Conservation (phyloP, 2,888 invertebrate species). For the Drosophila meridiana region DNA sequence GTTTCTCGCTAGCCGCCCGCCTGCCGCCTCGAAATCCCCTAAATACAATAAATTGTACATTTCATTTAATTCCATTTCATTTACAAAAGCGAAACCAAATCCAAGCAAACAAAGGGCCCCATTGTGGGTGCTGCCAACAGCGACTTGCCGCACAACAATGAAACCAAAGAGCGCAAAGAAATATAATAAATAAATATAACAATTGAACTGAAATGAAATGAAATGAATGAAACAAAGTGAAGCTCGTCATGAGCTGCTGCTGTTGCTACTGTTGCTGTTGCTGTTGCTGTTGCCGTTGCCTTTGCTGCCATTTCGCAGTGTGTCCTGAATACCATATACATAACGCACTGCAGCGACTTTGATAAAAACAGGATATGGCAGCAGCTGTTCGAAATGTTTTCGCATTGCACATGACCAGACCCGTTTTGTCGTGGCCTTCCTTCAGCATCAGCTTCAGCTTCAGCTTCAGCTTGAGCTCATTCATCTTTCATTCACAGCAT, state of each 20-base stretch:
- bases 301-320: not conserved
- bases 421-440: slow-evolving; percentile 26
- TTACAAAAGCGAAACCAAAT: slow-evolving; percentile 74
- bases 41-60: slow-evolving; percentile 82
- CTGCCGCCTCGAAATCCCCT: slow-evolving; percentile 65
- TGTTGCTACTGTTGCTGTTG: slow-evolving; percentile 10
- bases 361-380: slow-evolving; percentile 22
- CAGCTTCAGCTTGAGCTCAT: slow-evolving; percentile 20
- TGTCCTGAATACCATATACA: slow-evolving; percentile 20
- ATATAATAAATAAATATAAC: slow-evolving; percentile 71
- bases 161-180: slow-evolving; percentile 34
- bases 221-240: slow-evolving; percentile 69
- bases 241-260: slow-evolving; percentile 52
- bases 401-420: slow-evolving; percentile 27
- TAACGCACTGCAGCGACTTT: slow-evolving; percentile 23
- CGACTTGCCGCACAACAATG: slow-evolving; percentile 30
- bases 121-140: slow-evolving; percentile 57
- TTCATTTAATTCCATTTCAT: slow-evolving; percentile 81
- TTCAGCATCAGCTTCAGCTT: slow-evolving; percentile 6
- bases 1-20: slow-evolving; percentile 29
- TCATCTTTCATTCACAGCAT: slow-evolving; percentile 44
- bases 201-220: slow-evolving; percentile 72
- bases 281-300: not conserved
- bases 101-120: slow-evolving; percentile 54
- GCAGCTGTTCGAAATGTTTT: slow-evolving; percentile 37